Conservation (phyloP, 1,140 invertebrate species). For the Helicoverpa zea region DNA sequence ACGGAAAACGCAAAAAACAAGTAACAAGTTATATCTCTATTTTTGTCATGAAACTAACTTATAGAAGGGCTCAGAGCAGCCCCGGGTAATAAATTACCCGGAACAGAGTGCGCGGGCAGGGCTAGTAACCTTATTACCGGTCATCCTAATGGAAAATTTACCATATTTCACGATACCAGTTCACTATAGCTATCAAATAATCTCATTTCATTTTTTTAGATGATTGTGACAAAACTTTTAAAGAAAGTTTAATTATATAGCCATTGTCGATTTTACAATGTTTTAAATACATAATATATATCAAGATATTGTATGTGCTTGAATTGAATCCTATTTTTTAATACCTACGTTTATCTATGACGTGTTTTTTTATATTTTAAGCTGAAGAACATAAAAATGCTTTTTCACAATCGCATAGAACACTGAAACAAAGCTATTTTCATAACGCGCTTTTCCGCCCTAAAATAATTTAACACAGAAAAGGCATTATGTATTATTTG, state of each 20-base stretch:
- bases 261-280: too few species aligned
- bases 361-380: background rate
- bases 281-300: too few species aligned
- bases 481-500: background rate
- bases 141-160: slow-evolving; percentile 20
- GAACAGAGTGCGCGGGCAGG: background rate
- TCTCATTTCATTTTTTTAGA: background rate
- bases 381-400: background rate
- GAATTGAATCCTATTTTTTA: too few species aligned
- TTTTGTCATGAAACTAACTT: slow-evolving; percentile 10
- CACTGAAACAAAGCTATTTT: background rate
- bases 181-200: background rate
- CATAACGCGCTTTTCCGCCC: background rate
- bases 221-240: background rate
- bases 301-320: too few species aligned
- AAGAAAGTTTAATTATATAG: too few species aligned
- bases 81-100: background rate
- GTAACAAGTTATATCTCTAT: background rate
- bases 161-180: slow-evolving; percentile 1
- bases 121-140: slow-evolving; percentile 9
- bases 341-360: background rate
- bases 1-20: too few species aligned
- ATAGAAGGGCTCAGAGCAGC: background rate
- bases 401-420: background rate
- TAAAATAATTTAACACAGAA: background rate